phyloP scores from a whole-genome alignment of 2,113 vertebrate genomes.

The Scatophagus argus region DNA sequence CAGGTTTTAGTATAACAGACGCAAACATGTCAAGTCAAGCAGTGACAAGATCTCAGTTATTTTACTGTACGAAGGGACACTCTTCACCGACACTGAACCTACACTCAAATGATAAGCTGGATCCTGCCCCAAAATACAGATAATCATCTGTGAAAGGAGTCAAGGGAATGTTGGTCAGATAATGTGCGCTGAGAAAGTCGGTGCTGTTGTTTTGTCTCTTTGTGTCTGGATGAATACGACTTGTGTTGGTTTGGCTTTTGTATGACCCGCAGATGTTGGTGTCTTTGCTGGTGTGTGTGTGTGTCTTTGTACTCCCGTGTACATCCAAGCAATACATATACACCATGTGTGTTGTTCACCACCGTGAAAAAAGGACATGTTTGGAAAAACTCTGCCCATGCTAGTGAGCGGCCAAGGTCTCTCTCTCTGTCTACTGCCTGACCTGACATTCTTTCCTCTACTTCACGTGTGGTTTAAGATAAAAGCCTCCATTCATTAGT shows the following conservation, averaged over 20 bases:
- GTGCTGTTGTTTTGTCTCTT: constrained; percentile 63
- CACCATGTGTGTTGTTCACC: constrained; percentile 35
- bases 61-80: constrained; percentile 18
- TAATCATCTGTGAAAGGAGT: constrained; percentile 28
- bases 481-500: constrained; percentile 82
- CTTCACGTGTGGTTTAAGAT: constrained; percentile 74
- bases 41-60: constrained; percentile 17
- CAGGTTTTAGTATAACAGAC: not conserved
- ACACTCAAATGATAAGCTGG: constrained; percentile 27
- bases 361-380: constrained; percentile 32
- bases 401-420: constrained; percentile 42
- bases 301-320: constrained; percentile 6
- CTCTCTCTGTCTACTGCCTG: constrained; percentile 37
- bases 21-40: not conserved
- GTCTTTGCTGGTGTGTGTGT: constrained; percentile 2
- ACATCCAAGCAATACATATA: constrained; percentile 3
- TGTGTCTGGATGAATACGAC: constrained; percentile 41
- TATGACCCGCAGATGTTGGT: constrained; percentile 54
- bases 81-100: constrained; percentile 10
- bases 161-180: constrained; percentile 28
- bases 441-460: constrained; percentile 76
- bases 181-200: not conserved
- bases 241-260: constrained; percentile 52
- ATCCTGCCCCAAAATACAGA: constrained; percentile 34
- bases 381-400: constrained; percentile 56